phyloP scores from a whole-genome alignment of 2,113 vertebrate species.

The Madoqua kirkii region DNA sequence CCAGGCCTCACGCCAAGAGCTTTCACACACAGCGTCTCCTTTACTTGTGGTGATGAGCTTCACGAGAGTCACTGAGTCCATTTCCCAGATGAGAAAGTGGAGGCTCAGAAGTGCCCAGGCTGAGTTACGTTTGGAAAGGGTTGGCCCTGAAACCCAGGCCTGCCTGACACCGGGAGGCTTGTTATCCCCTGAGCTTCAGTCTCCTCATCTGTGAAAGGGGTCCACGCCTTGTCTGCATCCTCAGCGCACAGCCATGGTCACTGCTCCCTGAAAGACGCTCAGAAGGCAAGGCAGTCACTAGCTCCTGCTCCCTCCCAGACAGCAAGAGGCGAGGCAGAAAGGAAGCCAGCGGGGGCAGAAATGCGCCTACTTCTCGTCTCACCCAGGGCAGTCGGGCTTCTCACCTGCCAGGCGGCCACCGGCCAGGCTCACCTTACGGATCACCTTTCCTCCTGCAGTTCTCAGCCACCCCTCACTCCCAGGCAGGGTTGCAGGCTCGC shows the following conservation, averaged over 20 bases:
- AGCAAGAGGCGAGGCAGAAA: background rate
- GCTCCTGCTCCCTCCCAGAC: no score
- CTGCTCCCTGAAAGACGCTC: no score
- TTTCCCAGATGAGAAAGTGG: background rate
- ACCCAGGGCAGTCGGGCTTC: background rate
- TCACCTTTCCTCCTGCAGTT: background rate
- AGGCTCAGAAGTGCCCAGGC: background rate
- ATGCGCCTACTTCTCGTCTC: background rate
- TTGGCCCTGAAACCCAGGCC: background rate
- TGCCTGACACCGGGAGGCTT: background rate
- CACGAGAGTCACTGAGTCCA: accelerated
- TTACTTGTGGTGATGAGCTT: background rate
- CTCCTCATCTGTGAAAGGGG: background rate
- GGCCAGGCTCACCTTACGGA: background rate
- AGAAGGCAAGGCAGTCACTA: background rate
- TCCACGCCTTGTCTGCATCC: accelerated
- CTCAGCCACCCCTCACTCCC: background rate
- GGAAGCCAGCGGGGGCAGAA: background rate
- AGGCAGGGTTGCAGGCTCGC: background rate
- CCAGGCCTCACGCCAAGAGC: accelerated
- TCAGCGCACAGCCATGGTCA: accelerated
- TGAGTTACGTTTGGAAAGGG: background rate
- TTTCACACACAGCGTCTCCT: accelerated
- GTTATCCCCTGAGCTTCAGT: accelerated
- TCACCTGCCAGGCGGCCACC: background rate